These are phyloP conservation scores for Yasuhikotakia modesta DNA, from an alignment of 2,797 vertebrate genomes.

Conservation along the genomic window DNA sequence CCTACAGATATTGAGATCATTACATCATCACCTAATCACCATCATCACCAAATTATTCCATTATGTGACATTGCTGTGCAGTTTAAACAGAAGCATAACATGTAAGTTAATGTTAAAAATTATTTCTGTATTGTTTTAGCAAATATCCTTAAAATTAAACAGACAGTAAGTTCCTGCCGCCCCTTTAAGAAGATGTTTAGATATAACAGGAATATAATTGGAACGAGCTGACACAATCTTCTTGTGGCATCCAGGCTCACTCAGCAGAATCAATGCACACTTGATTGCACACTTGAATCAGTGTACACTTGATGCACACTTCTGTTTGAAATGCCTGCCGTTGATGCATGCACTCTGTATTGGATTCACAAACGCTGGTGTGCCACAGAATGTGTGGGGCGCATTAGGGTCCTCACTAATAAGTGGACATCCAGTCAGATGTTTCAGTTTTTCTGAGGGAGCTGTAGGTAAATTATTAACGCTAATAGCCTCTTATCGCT, in stretches of 20 bases:
- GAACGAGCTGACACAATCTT: neutral
- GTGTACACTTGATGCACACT: neutral
- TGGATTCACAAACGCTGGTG: conserved; percentile 29
- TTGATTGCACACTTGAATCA: too few relatives aligned
- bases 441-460: conserved; percentile 13
- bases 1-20: neutral
- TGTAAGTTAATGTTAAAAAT: too few relatives aligned
- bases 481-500: conserved; percentile 46
- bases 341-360: conserved; percentile 16
- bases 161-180: too few relatives aligned
- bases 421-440: conserved; percentile 24
- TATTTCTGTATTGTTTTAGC: too few relatives aligned
- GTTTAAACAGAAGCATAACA: too few relatives aligned
- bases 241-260: neutral
- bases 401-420: conserved; percentile 22
- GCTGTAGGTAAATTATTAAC: conserved; percentile 44
- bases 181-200: neutral
- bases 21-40: neutral
- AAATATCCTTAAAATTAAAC: too few relatives aligned
- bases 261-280: too few relatives aligned
- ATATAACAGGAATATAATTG: neutral
- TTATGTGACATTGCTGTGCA: too few relatives aligned
- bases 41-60: neutral
- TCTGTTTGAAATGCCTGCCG: conserved; percentile 22
- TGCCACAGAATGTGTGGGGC: conserved; percentile 8